Conservation (phyloP, 1,140 invertebrate genomes). For the Pteromalus puparum region DNA sequence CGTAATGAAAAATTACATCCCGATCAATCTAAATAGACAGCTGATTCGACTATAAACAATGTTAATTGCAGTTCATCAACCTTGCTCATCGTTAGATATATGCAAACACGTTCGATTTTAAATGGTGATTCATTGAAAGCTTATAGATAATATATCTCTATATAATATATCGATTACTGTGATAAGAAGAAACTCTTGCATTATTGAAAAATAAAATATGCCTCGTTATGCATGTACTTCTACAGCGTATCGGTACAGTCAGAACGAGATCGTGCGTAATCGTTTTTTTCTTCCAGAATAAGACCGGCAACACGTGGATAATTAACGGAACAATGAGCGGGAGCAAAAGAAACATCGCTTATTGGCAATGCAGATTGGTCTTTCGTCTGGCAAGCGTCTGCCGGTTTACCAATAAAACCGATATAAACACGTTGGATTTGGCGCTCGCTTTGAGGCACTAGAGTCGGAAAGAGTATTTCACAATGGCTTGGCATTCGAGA, state of each 20-base stretch:
- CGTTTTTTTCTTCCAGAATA: neutral
- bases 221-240: too few relatives aligned
- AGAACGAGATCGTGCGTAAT: too few relatives aligned
- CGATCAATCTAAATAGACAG: neutral
- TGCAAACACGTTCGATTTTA: neutral
- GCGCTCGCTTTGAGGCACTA: neutral
- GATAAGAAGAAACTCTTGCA: too few relatives aligned
- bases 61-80: neutral
- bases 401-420: slow-evolving; percentile 54
- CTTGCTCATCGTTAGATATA: neutral
- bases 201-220: too few relatives aligned
- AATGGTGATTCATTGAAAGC: neutral
- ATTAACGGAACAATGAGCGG: neutral
- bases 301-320: too few relatives aligned
- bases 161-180: neutral
- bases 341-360: neutral
- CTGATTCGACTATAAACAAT: neutral
- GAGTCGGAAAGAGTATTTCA: neutral
- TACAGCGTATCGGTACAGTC: too few relatives aligned
- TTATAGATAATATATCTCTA: neutral
- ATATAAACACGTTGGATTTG: slow-evolving; percentile 56
- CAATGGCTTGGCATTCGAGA: neutral
- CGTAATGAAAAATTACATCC: neutral
- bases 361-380: slow-evolving; percentile 46
- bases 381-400: slow-evolving; percentile 63